Evolutionary conservation across 2,797 vertebrate species (phyloP).

Genomic region (Enteromius viviparus): DNA sequence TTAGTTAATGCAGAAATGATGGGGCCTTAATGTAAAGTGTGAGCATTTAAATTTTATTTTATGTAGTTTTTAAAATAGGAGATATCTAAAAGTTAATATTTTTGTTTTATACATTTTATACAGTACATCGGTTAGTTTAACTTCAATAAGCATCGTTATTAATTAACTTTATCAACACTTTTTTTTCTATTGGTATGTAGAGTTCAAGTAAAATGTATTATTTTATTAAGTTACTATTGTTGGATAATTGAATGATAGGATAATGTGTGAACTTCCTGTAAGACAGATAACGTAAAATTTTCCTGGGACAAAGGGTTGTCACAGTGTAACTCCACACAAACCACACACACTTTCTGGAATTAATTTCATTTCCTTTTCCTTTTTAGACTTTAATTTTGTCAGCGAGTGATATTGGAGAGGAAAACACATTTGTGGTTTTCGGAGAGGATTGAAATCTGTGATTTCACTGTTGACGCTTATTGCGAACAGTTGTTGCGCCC

Average conservation of each 20-base stretch:
- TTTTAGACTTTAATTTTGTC: constrained; percentile 36
- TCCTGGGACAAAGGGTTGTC: not conserved
- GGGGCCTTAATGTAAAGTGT: not conserved
- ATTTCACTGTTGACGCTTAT: constrained; percentile 71
- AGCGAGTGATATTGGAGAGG: constrained; percentile 15
- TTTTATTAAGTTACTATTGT: not conserved
- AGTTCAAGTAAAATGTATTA: not conserved
- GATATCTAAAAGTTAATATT: too few relatives aligned
- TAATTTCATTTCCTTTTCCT: constrained; percentile 44
- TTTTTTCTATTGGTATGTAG: not conserved
- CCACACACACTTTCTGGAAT: constrained; percentile 35
- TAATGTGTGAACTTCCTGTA: constrained; percentile 2
- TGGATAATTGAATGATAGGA: not conserved
- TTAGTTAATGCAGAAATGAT: not conserved
- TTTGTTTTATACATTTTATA: too few relatives aligned
- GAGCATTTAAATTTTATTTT: not conserved
- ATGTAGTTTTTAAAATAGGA: not conserved
- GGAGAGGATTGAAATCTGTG: constrained; percentile 68
- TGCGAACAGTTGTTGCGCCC: constrained; percentile 71
- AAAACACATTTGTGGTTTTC: constrained; percentile 8
- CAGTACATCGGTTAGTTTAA: not conserved
- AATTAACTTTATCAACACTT: not conserved
- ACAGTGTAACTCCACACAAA: not conserved
- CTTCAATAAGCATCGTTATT: not conserved
- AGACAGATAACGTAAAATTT: not conserved